These are phyloP conservation scores for Pinctada fucata DNA, from an alignment of 2,888 invertebrate species.

Conservation along the genomic window DNA sequence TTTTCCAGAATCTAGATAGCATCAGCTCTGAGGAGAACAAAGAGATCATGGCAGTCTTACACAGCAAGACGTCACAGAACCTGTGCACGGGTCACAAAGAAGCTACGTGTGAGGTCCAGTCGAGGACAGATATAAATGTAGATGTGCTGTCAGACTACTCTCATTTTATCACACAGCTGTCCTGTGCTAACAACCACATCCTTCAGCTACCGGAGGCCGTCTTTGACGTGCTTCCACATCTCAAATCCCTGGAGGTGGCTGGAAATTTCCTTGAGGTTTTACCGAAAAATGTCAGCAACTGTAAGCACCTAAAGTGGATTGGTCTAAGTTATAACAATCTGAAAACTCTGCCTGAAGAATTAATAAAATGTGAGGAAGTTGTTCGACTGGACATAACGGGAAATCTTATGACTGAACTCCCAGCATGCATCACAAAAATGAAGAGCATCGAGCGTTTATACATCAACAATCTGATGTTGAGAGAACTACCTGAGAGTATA, in stretches of 20 bases:
- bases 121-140: slow-evolving; percentile 42
- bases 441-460: slow-evolving; percentile 56
- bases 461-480: slow-evolving; percentile 57
- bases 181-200: slow-evolving; percentile 53
- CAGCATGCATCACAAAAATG: slow-evolving; percentile 50
- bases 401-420: slow-evolving; percentile 56
- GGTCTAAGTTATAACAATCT: slow-evolving; percentile 53
- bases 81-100: slow-evolving; percentile 57
- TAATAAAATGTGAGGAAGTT: slow-evolving; percentile 49
- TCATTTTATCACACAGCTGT: slow-evolving; percentile 56
- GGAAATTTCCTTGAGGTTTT: slow-evolving; percentile 54
- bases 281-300: slow-evolving; percentile 54
- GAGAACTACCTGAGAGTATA: slow-evolving; percentile 59
- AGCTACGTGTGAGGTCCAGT: slow-evolving; percentile 45
- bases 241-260: slow-evolving; percentile 56
- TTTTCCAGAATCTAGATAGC: too few species aligned
- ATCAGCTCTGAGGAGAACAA: not conserved
- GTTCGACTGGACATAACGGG: slow-evolving; percentile 52
- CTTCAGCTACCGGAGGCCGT: slow-evolving; percentile 52
- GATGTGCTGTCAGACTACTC: slow-evolving; percentile 33
- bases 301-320: slow-evolving; percentile 50
- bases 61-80: slow-evolving; percentile 43
- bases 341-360: slow-evolving; percentile 50
- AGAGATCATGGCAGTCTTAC: not conserved
- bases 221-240: slow-evolving; percentile 54